Evolutionary conservation across 2,797 vertebrate genomes (phyloP).

Genomic region (Circus cinereus): DNA sequence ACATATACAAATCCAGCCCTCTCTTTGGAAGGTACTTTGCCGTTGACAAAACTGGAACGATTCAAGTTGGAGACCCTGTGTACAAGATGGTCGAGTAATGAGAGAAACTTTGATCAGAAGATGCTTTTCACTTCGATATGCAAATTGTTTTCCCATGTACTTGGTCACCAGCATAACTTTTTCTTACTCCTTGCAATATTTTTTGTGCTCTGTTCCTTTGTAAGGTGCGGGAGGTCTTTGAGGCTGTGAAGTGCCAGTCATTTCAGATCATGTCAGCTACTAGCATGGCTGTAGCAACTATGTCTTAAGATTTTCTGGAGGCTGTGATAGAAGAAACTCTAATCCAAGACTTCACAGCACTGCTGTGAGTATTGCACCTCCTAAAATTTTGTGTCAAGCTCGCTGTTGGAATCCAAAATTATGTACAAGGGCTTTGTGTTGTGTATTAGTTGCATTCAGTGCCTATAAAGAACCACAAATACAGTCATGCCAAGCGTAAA

Average conservation of each 20-base stretch:
- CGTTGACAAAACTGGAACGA: conserved; percentile 80
- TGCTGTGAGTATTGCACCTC: background rate
- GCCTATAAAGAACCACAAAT: background rate
- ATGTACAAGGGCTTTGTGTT: background rate
- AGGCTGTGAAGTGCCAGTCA: background rate
- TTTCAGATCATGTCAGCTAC: background rate
- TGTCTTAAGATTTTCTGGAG: background rate
- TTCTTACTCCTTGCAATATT: background rate
- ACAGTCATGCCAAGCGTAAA: background rate
- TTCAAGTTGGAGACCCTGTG: conserved; percentile 88
- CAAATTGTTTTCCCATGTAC: background rate
- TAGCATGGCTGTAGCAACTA: background rate
- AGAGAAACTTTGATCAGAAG: background rate
- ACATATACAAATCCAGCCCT: conserved; percentile 81
- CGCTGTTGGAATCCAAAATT: rapidly evolving
- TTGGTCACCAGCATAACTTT: background rate
- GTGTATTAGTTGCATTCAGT: background rate
- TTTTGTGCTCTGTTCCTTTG: background rate
- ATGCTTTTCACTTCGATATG: background rate
- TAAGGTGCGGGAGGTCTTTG: background rate
- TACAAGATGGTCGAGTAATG: conserved; percentile 76
- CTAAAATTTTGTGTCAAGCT: background rate
- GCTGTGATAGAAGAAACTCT: background rate
- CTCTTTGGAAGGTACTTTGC: conserved; percentile 88
- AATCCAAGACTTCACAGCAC: background rate